Evolutionary conservation across 2,113 vertebrate genomes (phyloP).

Genomic region (Ictalurus punctatus): DNA sequence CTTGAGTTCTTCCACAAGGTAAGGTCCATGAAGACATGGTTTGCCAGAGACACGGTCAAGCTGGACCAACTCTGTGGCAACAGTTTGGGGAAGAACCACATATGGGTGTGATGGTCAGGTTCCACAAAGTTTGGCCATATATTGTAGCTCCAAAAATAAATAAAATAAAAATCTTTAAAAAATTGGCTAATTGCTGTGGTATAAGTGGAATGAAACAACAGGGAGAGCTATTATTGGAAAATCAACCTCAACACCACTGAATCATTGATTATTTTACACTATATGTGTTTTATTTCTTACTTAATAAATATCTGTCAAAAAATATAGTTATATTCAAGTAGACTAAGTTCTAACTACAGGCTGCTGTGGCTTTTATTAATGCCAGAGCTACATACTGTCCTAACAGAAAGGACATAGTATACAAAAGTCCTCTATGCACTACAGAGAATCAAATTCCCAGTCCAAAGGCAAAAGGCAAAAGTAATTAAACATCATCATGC

Average conservation of each 20-base stretch:
- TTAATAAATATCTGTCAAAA: not conserved
- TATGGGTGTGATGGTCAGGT: not conserved
- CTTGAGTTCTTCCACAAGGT: too few species aligned
- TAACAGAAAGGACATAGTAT: not conserved
- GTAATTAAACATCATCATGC: slow-evolving; percentile 29
- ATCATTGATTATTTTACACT: not conserved
- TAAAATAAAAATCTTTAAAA: not conserved
- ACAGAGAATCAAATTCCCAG: slow-evolving; percentile 26
- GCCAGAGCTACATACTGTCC: not conserved
- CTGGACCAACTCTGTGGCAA: not conserved
- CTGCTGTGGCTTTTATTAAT: not conserved
- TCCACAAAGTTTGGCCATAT: not conserved
- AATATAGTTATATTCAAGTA: not conserved
- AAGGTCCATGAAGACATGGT: too few species aligned
- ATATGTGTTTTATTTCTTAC: not conserved
- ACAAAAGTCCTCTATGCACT: not conserved
- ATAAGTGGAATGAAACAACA: not conserved
- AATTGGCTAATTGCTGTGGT: not conserved
- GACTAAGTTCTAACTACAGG: not conserved
- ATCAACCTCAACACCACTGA: not conserved
- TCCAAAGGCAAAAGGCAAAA: slow-evolving; percentile 3
- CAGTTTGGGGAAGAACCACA: not conserved
- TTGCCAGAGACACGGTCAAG: too few species aligned
- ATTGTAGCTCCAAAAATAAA: not conserved
- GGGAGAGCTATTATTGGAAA: not conserved